A percentile compares a stretch with the other conserved stretches of the same genome.
These are phyloP conservation scores for Lydus trimaculatus DNA, from an alignment of 2,888 invertebrate genomes.

Conservation along the genomic window DNA sequence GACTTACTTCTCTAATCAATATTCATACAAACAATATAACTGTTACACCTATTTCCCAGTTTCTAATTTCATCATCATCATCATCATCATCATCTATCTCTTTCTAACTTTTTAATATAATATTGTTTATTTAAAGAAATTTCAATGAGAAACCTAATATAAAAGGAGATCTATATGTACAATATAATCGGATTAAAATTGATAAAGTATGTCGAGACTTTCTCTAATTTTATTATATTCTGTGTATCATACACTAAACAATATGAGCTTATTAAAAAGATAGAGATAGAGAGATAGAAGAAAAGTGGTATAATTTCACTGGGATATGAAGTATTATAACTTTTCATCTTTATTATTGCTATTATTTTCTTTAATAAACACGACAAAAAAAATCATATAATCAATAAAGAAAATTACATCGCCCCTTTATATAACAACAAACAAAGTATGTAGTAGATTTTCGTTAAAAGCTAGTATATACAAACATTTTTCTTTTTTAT, in stretches of 20 bases:
- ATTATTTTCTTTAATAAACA: no score
- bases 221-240: conserved; percentile 12
- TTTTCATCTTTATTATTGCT: no score
- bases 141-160: conserved; percentile 15
- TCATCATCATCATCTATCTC: background rate
- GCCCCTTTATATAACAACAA: background rate
- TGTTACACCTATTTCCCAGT: conserved; percentile 31
- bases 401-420: background rate
- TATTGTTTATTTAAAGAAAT: background rate
- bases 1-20: conserved; percentile 30
- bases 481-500: background rate
- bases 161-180: conserved; percentile 20
- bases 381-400: background rate
- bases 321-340: no score
- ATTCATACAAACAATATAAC: conserved; percentile 30
- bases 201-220: conserved; percentile 17
- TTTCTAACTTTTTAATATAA: background rate
- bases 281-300: no score
- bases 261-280: no score
- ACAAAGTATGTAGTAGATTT: background rate
- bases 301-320: no score
- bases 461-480: background rate
- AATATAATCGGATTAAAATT: conserved; percentile 17
- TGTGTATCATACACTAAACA: conserved; percentile 3
- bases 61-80: conserved; percentile 20